Base-by-base conservation (phyloP, 92 coral and sea anemone genomes). In the Siderastrea siderea region DNA sequence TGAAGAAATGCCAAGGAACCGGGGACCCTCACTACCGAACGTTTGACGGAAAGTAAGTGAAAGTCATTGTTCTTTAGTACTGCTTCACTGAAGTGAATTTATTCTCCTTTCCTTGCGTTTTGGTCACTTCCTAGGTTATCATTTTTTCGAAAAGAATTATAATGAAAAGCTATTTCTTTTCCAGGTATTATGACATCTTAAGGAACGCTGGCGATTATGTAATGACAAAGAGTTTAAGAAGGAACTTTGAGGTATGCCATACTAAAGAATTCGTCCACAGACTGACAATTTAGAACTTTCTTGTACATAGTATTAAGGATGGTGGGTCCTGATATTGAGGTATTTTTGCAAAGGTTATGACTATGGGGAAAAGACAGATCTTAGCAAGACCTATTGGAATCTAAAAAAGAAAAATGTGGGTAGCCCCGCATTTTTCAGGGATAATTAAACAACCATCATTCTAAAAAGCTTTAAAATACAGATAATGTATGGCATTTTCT, bases 21-120 rank as follows among this genome's bases (percentile, higher is more conserved):
- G 98, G 98, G 6, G 98, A 95, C 75, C 98, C 98, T 48, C 98
- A 95, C 75, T 88, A 86, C 66, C 82, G 92, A 63, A 95, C 98
- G 6, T 95, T 95, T 57, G 98, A 95, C 68, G 88, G 93, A 64
- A 93, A 90, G 98, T 95, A 88, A 90, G 95, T 61, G 53, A 53
- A 76, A 82, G 4, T 12, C 38, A 26, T 26, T 26, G 38, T 60
- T 3, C 4, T 26, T 26, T 26, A 26, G 38, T 26, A 26, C 38
- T 26, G 38, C 38, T 26, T 26, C 38, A 26, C 38, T 26, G 38
- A 26, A 26, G 38, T 26, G 38, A 26, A 26, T 26, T 26, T 26
- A 26, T 26, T 26, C 38, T 26, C 38, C 38, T 26, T 26, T 58
- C 10, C 3, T 58, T 58, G 1, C 62, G 62, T 58, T 58, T 58